Base-by-base conservation (phyloP, 1,140 invertebrate species). In the Drosophila biarmipes region DNA sequence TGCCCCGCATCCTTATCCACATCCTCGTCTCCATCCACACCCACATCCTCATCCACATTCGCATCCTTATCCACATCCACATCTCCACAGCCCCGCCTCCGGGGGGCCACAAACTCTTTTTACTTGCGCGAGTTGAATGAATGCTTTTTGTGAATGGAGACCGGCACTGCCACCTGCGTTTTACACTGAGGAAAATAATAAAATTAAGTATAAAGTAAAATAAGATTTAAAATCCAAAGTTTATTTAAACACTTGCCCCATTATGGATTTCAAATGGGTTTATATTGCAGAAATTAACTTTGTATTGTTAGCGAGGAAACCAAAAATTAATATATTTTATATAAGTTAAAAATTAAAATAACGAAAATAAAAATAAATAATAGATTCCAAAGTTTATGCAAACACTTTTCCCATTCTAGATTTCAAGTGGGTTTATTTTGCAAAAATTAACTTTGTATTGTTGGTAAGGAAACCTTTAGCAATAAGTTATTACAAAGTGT, bases 1-100 rank as follows among this genome's bases (percentile, higher is more conserved):
- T 42, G 53, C 24, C 21, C 27, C 38, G 12, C 55, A 57, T 57
- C 38, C n/a, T 12, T 11, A n/a, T 10, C 31, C 61, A 17, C 4
- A 14, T 29, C 24, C 24, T 4, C 55, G 45, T 57, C 38, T 12
- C 8, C 11, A n/a, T 10, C 31, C 61, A 14, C 7, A 14, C 21
- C 24, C 24, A 1, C 40, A 11, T 8, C 38, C n/a, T 12, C 11
- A n/a, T 10, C 31, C 61, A 17, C 4, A 14, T 29, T 15, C 24
- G 5, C 55, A 57, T 57, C 38, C n/a, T 12, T 11, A n/a, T 10
- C 31, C 61, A 14, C 7, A 14, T 29, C 24, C 24, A 1, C 40
- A 15, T 4, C 2, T 24, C 17, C 45, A 35, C 46, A n/a, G 27
- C 12, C 45, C 4, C 43, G 24, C 34, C 14, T 46, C 31, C 42